Evolutionary conservation across 2,888 invertebrate genomes (phyloP), one percentile per base, ranked within the genome.

Genomic region (Tetranychus piercei): DNA sequence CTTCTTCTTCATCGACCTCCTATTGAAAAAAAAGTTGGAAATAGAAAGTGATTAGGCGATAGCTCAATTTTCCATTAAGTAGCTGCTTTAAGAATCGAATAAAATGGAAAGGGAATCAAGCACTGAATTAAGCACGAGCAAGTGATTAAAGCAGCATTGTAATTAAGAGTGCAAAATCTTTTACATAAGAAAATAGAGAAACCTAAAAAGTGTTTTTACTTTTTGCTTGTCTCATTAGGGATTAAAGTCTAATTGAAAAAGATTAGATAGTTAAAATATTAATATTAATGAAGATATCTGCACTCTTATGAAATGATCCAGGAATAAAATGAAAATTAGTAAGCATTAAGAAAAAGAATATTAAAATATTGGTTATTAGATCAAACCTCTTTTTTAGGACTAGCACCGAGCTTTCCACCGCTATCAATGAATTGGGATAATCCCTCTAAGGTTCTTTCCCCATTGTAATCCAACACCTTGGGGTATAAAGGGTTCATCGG

Each of bases 381-480:
- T 43, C 78, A 75, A 74, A 81, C 81, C 78, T 81, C 79, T 71
- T 87, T 87, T 73, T 88, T 87, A 73, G 85, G 85, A 45, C 87
- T 86, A 80, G 88, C 86, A 74, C 89, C 90, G 76, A 88, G 89
- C 80, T 87, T 88, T 77, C 96, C 97, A 80, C 90, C 91, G 78
- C 88, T 87, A 83, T 97, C 96, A 77, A 99, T 85, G 86, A 99
- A 99, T 85, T 94, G 92, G 78, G 88, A 86, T 81, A 99, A 87
- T 76, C 88, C 96, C 80, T 92, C 94, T 79, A 97, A 86, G 79
- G 94, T 96, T 82, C 97, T 88, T 82, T 95, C 95, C 78, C 96
- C 94, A 81, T 89, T 91, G 87, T 92, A 99, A 82, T 96, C 94
- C 80, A 97, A 87, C 74, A 89, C 88, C 84, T 92, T 89, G 84